Evolutionary conservation across 2,113 vertebrate species (phyloP), one percentile per base, ranked within the genome.

Genomic region (Crotalus viridis): DNA sequence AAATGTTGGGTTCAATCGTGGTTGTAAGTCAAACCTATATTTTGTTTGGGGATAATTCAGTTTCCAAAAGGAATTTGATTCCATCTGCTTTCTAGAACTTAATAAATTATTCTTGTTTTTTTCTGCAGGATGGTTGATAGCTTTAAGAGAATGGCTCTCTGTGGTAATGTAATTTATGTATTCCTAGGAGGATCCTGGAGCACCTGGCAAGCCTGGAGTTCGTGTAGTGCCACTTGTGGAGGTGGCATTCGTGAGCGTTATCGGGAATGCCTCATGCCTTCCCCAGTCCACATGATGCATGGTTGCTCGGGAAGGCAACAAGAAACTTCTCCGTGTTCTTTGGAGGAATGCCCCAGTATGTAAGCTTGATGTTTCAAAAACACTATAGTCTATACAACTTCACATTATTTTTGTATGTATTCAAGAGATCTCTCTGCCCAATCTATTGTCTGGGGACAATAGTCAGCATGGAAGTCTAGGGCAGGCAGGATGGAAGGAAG

Each of bases 221-320:
- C 96, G 1, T 99, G 99, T 97, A 99, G 99, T 0, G 97, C 98
- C 94, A 98, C 98, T 13, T 99, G 99, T 5, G 99, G 99, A 22
- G 99, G 99, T 0, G 99, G 99, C 0, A 94, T 98, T 94, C 97
- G 99, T 95, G 98, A 99, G 93, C 98, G 99, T 56, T 95, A 96
- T 92, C 98, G 99, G 2, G 96, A 97, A 94, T 99, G 99, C 95
- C 96, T 99, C 94, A 95, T 97, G 91, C 97, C 98, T 93, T 98
- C 97, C 3, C 96, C 97, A 0, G 97, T 97, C 88, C 33, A 48
- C 2, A 10, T 48, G 12, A 97, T 98, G 43, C 91, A 98, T 46
- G 96, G 97, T 92, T 99, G 99, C 26, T 95, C 96, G 3, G 99
- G 98, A 94, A 96, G 96, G 61, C 93, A 98, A 6, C 98, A 94